phyloP scores from a whole-genome alignment of 1,140 invertebrate genomes.

The Mactra quadrangularis region DNA sequence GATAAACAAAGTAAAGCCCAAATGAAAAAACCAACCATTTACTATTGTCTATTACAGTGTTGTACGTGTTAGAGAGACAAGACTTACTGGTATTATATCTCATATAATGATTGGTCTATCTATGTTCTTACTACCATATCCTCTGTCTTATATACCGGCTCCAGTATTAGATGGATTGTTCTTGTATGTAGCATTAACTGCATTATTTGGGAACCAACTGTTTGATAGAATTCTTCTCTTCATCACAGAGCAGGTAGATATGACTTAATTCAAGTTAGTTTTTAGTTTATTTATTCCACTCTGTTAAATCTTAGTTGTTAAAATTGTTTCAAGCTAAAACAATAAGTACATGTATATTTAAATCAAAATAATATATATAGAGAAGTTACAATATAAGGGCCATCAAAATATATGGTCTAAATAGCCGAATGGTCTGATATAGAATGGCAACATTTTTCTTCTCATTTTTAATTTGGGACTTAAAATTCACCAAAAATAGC shows the following conservation, averaged over 20 bases:
- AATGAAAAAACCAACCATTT: background rate
- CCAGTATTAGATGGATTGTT: conserved; percentile 89
- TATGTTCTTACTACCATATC: conserved; percentile 87
- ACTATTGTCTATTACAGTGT: conserved; percentile 86
- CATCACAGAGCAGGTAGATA: conserved; percentile 87
- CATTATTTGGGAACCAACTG: conserved; percentile 88
- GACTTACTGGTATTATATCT: conserved; percentile 87
- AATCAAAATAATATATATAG: no score
- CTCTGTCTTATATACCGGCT: conserved; percentile 87
- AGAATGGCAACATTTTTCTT: no score
- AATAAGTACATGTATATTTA: no score
- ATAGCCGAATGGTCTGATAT: no score
- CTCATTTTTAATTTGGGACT: no score
- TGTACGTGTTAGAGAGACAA: conserved; percentile 87
- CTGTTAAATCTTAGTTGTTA: no score
- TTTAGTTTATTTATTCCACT: no score
- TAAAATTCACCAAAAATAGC: no score
- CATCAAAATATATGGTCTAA: no score
- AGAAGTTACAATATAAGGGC: no score
- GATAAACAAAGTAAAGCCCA: background rate
- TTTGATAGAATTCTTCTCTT: conserved; percentile 88
- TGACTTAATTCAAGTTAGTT: no score
- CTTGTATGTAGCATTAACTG: conserved; percentile 88
- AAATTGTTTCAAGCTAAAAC: no score
- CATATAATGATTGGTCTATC: conserved; percentile 88